Base-by-base conservation (phyloP, 1,140 invertebrate genomes). In the Zelostemma sp. region DNA sequence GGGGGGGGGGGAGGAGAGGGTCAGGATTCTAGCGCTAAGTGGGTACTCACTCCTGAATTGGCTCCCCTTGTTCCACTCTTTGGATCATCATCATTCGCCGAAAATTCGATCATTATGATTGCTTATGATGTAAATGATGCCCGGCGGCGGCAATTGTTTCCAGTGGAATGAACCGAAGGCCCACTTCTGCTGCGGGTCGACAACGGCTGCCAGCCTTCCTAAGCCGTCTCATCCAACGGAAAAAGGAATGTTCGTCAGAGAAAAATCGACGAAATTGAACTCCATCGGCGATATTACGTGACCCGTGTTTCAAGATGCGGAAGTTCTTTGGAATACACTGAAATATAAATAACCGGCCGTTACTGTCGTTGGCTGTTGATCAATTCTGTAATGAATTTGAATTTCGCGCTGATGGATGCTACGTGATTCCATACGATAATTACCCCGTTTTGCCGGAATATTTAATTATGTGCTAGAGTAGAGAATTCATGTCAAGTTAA, bases 91-190 rank as follows among this genome's bases (percentile, higher is more conserved):
- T 81, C 80, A 80, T 83, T 83, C 82, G 77, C 73, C 80, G 80
- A 85, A 85, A 85, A 86, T 84, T 84, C 79, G 80, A 86, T 85
- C 82, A 83, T 86, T 86, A 85, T 86, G 81, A 85, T 86, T 86
- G 81, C 81, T 84, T 85, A 84, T 85, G 81, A 85, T 85, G 83
- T 84, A 84, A 86, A 86, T 84, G 82, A 86, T 86, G 83, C 83
- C 84, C 80, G 56, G 76, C 71, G 84, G 84, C 84, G 80, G 67
- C 78, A 79, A 85, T 85, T 85, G 80, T 81, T 85, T 85, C 82
- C 83, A 80, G 63, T 72, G 76, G 82, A 85, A 74, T 68, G 81
- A 81, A 38, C 65, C 45, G 49, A n/a, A 41, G 45, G 38, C 41
- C 28, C 38, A 33, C 53, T 56, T 47, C 41, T 49, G 21, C 59